Percentiles rank a stretch among this genome's conserved stretches.
These are phyloP conservation scores for Caenorhabditis remanei DNA, from an alignment of 1,140 invertebrate genomes.

Conservation along the genomic window DNA sequence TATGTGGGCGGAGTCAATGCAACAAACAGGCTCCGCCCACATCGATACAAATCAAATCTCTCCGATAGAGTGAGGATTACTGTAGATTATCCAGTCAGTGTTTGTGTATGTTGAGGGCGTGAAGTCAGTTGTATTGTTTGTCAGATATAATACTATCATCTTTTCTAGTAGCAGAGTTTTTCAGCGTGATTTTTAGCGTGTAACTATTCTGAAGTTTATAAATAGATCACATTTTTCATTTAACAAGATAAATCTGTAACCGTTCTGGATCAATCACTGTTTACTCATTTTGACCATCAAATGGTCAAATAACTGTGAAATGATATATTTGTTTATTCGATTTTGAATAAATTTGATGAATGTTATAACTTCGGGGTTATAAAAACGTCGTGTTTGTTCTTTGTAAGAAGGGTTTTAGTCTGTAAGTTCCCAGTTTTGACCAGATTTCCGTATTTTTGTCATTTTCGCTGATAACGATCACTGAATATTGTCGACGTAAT, in stretches of 20 bases:
- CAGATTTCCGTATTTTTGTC: no score
- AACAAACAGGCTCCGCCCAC: constrained; percentile 4
- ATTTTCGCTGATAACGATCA: no score
- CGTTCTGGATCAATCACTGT: not conserved
- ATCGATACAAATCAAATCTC: not conserved
- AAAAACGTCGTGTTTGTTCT: constrained; percentile 9
- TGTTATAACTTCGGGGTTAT: not conserved
- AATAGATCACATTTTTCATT: no score
- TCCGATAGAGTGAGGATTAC: not conserved
- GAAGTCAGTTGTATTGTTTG: not conserved
- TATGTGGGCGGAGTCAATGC: constrained; percentile 24
- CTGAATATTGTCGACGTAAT: no score
- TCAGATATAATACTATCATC: not conserved
- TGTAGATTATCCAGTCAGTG: constrained; percentile 15
- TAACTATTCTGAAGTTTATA: not conserved
- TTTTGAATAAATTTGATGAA: constrained; percentile 54
- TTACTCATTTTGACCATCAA: constrained; percentile 22
- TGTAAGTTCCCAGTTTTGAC: no score
- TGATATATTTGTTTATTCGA: not conserved
- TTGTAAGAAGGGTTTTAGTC: no score
- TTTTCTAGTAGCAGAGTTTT: no score
- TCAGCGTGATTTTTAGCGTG: no score
- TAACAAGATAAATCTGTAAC: no score
- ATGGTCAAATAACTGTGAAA: constrained; percentile 32
- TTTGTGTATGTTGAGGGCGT: not conserved